Percentiles rank a stretch among this genome's conserved stretches.
Evolutionary conservation across 2,888 invertebrate species (phyloP).

Genomic region (Venusia cambrica): DNA sequence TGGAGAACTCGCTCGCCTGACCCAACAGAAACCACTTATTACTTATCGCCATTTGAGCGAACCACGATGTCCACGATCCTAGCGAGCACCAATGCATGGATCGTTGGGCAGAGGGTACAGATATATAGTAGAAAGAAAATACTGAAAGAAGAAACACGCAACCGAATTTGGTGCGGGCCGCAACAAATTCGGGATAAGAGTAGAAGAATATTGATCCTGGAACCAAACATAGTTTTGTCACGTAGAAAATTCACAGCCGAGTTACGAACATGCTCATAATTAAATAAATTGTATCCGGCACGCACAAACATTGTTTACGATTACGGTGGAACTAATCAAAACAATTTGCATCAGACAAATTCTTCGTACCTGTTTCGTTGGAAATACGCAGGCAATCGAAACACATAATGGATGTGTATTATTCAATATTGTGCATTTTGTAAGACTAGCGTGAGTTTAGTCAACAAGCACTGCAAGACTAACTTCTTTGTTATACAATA

Average conservation of each 20-base stretch:
- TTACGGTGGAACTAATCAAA: constrained; percentile 1
- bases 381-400: constrained; percentile 50
- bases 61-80: no score
- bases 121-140: no score
- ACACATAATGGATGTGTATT: constrained; percentile 43
- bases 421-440: constrained; percentile 37
- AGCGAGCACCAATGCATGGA: no score
- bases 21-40: no score
- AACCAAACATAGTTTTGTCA: constrained; percentile 4
- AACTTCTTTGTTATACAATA: constrained; percentile 34
- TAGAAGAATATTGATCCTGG: no score
- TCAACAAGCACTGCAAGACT: constrained; percentile 24
- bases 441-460: constrained; percentile 33
- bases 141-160: no score
- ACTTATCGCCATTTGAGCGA: no score
- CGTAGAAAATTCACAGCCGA: no score
- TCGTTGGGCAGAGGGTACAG: no score
- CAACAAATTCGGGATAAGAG: no score
- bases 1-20: constrained; percentile 87
- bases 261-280: no score
- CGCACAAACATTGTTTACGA: constrained; percentile 12
- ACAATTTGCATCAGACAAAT: constrained; percentile 1
- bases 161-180: no score
- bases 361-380: constrained; percentile 20
- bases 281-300: constrained; percentile 3